Base-by-base conservation (phyloP, 2,888 invertebrate genomes). In the Noctua janthina region DNA sequence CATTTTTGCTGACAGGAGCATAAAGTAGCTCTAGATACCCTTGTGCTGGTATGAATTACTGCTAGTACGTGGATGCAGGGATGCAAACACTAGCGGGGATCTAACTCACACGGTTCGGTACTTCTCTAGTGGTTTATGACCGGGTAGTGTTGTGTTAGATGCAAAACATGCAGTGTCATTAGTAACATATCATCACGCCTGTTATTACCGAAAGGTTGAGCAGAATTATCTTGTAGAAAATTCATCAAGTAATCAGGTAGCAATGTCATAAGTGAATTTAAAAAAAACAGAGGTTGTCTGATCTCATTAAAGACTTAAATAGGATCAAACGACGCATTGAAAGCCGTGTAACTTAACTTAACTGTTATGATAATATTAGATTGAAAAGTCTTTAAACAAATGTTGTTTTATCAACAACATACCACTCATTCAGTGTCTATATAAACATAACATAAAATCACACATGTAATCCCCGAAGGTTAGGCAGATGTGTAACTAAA, bases 1-100 rank as follows among this genome's bases (percentile, higher is more conserved):
- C 56, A 88, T 78, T 80, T 79, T 67, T 82, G 88, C 87, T 86
- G 79, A 86, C 82, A 72, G 51, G n/a, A 64, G 62, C 64, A 80
- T 74, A 78, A 78, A 77, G 67, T 69, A 79, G 68, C 74, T 74
- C 78, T 8, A 74, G 81, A 78, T 74, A 72, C 74, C 76, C 78
- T 84, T 76, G 78, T 68, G 77, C 69, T 73, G 51, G 56, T 54
- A 69, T 82, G 76, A 86, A 81, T 86, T 84, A 88, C 84, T 76
- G 43, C 69, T 62, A 54, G 35, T 66, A 86, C 79, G 75, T 82
- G 84, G 23, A 56, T 77, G 78, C 73, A 85, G 15, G 67, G 39
- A 54, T 85, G 75, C 75, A 62, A 78, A 78, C 70, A 73, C 39
- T 54, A 54, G 39, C 20, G 51, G n/a, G 35, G 51, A 79, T 74